These are phyloP conservation scores for Diachrysia chrysitis DNA, from an alignment of 2,888 invertebrate genomes.

Conservation along the genomic window DNA sequence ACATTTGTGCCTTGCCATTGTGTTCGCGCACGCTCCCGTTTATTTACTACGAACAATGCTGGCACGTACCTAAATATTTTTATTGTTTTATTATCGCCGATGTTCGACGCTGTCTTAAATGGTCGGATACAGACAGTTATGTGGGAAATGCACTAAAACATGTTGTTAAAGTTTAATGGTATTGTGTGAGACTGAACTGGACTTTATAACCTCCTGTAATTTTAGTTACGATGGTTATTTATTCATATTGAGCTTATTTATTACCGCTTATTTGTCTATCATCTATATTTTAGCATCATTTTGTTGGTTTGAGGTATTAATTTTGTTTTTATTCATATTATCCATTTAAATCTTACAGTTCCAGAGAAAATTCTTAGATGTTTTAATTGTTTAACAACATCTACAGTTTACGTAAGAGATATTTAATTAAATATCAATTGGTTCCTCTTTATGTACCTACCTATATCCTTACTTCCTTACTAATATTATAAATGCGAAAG, in stretches of 20 bases:
- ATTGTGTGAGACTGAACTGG: background rate
- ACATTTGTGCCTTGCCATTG: constrained; percentile 48
- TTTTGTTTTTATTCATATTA: too few species aligned
- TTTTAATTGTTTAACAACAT: too few species aligned
- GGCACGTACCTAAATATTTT: constrained; percentile 45
- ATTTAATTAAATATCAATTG: too few species aligned
- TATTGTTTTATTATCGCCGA: constrained; percentile 49
- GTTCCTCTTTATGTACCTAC: too few species aligned
- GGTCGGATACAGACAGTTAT: constrained; percentile 30
- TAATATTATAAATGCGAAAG: too few species aligned
- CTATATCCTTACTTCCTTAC: too few species aligned
- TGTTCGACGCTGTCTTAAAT: constrained; percentile 37
- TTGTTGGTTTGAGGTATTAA: too few species aligned
- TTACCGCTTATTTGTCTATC: background rate
- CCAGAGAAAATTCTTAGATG: too few species aligned
- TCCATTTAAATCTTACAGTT: too few species aligned
- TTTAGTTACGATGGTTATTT: background rate
- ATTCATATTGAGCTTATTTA: background rate
- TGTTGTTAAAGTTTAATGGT: constrained; percentile 34
- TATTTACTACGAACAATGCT: constrained; percentile 40
- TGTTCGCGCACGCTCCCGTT: constrained; percentile 24
- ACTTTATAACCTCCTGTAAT: background rate
- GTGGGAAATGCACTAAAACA: constrained; percentile 27
- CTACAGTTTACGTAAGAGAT: too few species aligned
- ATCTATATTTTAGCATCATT: background rate